These are phyloP conservation scores for Gadopsis marmoratus DNA, from an alignment of 2,797 vertebrate species.

Conservation along the genomic window DNA sequence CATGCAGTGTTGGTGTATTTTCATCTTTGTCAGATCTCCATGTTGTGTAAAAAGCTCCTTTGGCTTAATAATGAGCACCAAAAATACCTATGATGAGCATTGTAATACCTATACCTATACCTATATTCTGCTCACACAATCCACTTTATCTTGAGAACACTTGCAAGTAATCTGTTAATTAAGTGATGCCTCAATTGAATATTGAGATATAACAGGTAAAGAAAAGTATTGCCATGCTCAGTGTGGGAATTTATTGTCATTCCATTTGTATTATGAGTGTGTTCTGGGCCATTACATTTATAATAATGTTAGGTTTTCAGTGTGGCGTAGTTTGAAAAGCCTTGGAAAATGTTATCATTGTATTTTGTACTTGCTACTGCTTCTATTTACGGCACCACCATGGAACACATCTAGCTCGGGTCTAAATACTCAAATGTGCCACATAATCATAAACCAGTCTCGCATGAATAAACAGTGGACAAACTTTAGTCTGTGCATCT, in stretches of 20 bases:
- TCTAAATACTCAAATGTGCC: not conserved
- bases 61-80: constrained; percentile 16
- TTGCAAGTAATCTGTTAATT: constrained; percentile 13
- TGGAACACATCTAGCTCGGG: no score
- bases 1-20: constrained; percentile 17
- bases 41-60: constrained; percentile 11
- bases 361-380: not conserved
- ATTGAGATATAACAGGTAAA: constrained; percentile 15
- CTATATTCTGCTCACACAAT: constrained; percentile 1
- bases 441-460: not conserved
- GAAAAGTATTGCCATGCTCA: not conserved
- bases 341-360: not conserved
- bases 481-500: not conserved
- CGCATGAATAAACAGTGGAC: not conserved
- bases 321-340: not conserved
- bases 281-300: not conserved
- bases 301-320: not conserved
- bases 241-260: not conserved
- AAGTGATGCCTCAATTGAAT: constrained; percentile 10
- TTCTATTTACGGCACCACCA: no score
- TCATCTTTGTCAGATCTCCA: constrained; percentile 13
- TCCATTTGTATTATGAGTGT: not conserved
- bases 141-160: constrained; percentile 11
- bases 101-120: not conserved
- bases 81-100: constrained; percentile 4